These are phyloP conservation scores for Holothuria glaberrima DNA, from an alignment of 35 echinoderm and acorn worm species.

Conservation along the genomic window DNA sequence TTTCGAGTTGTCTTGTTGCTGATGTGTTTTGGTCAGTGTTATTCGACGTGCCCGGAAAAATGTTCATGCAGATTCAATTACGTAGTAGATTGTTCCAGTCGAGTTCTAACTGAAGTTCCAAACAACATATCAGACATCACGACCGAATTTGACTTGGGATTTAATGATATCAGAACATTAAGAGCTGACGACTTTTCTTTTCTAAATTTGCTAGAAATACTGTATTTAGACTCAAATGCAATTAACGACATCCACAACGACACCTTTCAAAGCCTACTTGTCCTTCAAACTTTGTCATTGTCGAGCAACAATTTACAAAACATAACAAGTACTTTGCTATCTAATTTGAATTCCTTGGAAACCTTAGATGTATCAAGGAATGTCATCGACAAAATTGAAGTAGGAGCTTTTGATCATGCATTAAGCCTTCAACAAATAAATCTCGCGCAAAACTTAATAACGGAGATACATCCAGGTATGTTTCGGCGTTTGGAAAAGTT, in stretches of 20 bases:
- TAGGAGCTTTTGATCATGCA: conserved; percentile 6
- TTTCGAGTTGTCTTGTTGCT: too few species aligned
- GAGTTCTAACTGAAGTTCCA: neutral
- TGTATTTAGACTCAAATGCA: neutral
- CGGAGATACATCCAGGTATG: conserved; percentile 9
- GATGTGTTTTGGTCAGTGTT: too few species aligned
- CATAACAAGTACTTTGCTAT: neutral
- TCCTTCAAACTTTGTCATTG: neutral
- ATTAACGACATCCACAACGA: neutral
- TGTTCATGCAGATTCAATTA: neutral
- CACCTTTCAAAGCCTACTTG: neutral
- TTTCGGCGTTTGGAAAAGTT: conserved; percentile 11
- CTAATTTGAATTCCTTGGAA: neutral
- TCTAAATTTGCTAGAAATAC: neutral
- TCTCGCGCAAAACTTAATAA: conserved; percentile 1
- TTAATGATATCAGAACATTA: conserved; percentile 1
- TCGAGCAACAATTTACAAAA: neutral
- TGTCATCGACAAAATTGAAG: conserved; percentile 24
- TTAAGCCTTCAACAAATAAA: neutral
- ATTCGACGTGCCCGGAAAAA: neutral
- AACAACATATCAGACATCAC: neutral
- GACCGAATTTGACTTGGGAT: neutral
- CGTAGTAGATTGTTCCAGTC: neutral
- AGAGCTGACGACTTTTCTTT: neutral
- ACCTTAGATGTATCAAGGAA: conserved; percentile 17